Evolutionary conservation across 2,888 invertebrate species (phyloP), one percentile per base, ranked within the genome.

Genomic region (Mechanitis messenoides): DNA sequence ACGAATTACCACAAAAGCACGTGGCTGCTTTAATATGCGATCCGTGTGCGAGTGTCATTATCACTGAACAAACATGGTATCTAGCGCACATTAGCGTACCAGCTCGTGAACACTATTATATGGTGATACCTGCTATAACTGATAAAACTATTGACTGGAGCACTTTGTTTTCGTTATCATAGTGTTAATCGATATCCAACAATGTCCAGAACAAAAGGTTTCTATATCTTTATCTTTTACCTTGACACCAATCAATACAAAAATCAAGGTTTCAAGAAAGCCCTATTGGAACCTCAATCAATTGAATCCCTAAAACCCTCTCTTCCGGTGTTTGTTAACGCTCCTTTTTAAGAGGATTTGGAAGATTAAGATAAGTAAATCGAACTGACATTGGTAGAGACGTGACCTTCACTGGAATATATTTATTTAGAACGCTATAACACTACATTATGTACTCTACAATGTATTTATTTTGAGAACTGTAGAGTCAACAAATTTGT

Each of bases 11-110:
- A 58, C 59, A 59, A 61, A 69, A 74, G 74, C 80, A 78, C 80
- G 80, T 80, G 79, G 76, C 72, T 68, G 60, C 72, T 72, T 75
- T 72, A 71, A 70, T 72, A 61, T 67, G 70, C 68, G 67, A 64
- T 68, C 65, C 62, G 65, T 72, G 76, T 78, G 81, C 80, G 80
- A 79, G 78, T 81, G 72, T 75, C 60, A 74, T 82, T 86, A 89
- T 89, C 88, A 77, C 74, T 78, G 75, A 74, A 67, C 81, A 85
- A 87, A 87, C 87, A 87, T 71, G 84, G 84, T 85, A 86, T 76
- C 73, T 71, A 67, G 68, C 76, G 75, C 77, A 72, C 78, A 80
- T 80, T 77, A 81, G 66, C 59, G 61, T 45, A 63, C 59, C 61
- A 59, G 70, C 73, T 74, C 70, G 71, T 73, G 71, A 76, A 75